These are phyloP conservation scores for Idaea straminata DNA, from an alignment of 2,888 invertebrate species.

Conservation along the genomic window DNA sequence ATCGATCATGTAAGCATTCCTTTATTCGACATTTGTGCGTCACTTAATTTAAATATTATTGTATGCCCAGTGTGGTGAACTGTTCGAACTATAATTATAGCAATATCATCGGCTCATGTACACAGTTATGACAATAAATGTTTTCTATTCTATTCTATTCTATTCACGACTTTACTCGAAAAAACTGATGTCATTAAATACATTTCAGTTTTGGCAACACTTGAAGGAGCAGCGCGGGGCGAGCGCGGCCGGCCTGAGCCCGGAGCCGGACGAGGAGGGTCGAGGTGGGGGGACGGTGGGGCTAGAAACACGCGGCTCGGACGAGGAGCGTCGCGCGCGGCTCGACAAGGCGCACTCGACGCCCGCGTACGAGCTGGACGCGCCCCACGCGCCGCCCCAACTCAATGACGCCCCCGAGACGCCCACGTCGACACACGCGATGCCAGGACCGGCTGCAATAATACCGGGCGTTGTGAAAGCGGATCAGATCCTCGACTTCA, in stretches of 20 bases:
- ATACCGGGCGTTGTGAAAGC: conserved; percentile 54
- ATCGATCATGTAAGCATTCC: conserved; percentile 81
- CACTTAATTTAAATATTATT: too few species aligned
- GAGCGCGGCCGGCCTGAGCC: conserved; percentile 79
- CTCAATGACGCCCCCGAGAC: conserved; percentile 64
- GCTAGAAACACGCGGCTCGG: conserved; percentile 12
- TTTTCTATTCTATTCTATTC: too few species aligned
- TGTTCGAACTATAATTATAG: too few species aligned
- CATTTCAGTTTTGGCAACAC: conserved; percentile 85
- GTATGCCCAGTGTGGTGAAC: too few species aligned
- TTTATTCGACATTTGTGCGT: too few species aligned
- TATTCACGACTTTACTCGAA: too few species aligned
- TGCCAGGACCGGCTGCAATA: conserved; percentile 28
- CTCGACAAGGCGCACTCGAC: conserved; percentile 91
- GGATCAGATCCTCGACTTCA: conserved; percentile 65
- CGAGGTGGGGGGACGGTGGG: conserved; percentile 5
- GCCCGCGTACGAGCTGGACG: conserved; percentile 87
- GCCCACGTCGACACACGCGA: conserved; percentile 33
- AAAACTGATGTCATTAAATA: too few species aligned
- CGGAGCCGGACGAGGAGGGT: conserved; percentile 82
- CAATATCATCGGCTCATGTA: too few species aligned
- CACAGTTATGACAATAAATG: too few species aligned
- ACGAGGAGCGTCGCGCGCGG: conserved; percentile 34
- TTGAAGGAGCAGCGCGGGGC: conserved; percentile 75
- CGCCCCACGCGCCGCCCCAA: conserved; percentile 37